Evolutionary conservation across 1,140 invertebrate genomes (phyloP), one percentile per base, ranked within the genome.

Genomic region (Achroia grisella): DNA sequence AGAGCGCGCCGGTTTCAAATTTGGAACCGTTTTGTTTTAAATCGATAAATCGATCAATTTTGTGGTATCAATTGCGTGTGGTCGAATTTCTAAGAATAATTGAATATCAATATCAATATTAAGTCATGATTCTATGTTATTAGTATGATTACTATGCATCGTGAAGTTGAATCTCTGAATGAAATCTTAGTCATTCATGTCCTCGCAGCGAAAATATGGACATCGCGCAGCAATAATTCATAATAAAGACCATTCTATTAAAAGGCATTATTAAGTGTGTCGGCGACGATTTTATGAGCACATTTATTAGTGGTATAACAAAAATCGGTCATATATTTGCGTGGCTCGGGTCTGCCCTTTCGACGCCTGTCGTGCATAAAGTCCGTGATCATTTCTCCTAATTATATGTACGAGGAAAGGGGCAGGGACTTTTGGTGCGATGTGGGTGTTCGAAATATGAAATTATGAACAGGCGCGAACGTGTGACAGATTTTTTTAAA

Each of bases 361-460:
- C 78, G 74, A 78, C 76, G 79, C 72, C 68, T 80, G 76, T 74
- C 76, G 72, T 56, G 69, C 69, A 71, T 79, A 74, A 79, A 79
- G 63, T 77, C 67, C 56, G 58, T 65, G 75, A 79, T 80, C 74
- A 69, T 78, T 75, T 71, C 71, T 75, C 69, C 71, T 80, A 80
- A 80, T 83, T 83, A 80, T 79, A 78, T 61, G 63, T 79, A 47
- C 66, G 65, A 49, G 55, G 60, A 58, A 60, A 62, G 47, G 68
- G 71, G 66, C 56, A 57, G 60, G 59, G 36, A 54, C 56, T 59
- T 66, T 68, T 62, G 48, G 64, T 39, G 49, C 80, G 64, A 68
- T 78, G 80, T 84, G 80, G 80, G 80, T 81, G 80, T 81, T 81
- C 79, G 64, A 80, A 74, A 71, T 73, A 70, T 75, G 67, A 77